Percentiles rank a stretch among this genome's conserved stretches.
Evolutionary conservation across 1,140 invertebrate species (phyloP).

Genomic region (Aporrectodea caliginosa): DNA sequence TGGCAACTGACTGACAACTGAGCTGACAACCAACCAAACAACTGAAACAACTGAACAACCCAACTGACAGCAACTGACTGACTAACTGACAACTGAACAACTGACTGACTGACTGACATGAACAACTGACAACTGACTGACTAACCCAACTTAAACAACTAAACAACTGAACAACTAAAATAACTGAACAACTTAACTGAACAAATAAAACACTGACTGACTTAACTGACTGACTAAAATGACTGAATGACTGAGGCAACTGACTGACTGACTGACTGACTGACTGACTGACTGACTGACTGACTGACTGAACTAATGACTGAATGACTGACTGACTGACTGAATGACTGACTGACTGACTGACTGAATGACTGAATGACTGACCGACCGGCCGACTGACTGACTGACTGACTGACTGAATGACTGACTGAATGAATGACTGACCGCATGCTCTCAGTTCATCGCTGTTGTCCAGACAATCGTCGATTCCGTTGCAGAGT

Average conservation of each 20-base stretch:
- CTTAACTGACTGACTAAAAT: constrained; percentile 32
- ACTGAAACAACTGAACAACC: constrained; percentile 36
- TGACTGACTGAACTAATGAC: constrained; percentile 37
- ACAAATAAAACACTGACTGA: constrained; percentile 36
- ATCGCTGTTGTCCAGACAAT: constrained; percentile 34
- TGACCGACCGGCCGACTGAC: constrained; percentile 37
- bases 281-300: constrained; percentile 40
- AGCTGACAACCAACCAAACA: constrained; percentile 34
- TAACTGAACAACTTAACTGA: constrained; percentile 37
- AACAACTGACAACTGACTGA: constrained; percentile 34
- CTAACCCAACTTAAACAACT: constrained; percentile 31
- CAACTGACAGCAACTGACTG: constrained; percentile 37
- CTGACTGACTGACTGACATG: constrained; percentile 38
- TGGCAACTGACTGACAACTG: constrained; percentile 35
- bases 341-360: constrained; percentile 33
- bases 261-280: constrained; percentile 38
- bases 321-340: constrained; percentile 35
- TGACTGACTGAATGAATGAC: constrained; percentile 38
- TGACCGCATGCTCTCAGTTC: constrained; percentile 32
- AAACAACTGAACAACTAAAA: constrained; percentile 32
- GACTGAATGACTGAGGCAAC: constrained; percentile 33
- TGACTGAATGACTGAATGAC: constrained; percentile 35
- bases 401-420: constrained; percentile 36
- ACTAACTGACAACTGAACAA: constrained; percentile 35
- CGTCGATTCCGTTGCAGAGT: constrained; percentile 16